phyloP scores from a whole-genome alignment of 1,140 invertebrate genomes.

The Chymomyza costata region DNA sequence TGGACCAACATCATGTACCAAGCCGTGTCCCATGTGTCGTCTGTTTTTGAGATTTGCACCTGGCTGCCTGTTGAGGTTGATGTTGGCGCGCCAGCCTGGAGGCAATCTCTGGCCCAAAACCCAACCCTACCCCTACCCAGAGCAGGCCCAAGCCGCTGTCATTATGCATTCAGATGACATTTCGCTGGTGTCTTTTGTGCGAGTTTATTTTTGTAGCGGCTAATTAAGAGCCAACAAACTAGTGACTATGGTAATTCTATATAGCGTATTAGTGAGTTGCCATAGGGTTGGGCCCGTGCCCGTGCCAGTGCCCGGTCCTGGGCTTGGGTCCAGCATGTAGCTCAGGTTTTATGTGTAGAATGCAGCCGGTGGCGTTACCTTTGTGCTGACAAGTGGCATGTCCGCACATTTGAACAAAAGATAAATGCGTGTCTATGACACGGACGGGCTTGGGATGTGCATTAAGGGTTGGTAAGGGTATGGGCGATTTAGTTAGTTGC shows the following conservation, averaged over 20 bases:
- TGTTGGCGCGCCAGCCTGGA: neutral
- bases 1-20: conserved; percentile 15
- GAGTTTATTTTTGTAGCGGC: conserved; percentile 49
- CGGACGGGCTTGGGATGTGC: no score
- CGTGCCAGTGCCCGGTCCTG: no score
- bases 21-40: conserved; percentile 5
- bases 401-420: no score
- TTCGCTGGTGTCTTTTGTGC: conserved; percentile 47
- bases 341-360: no score
- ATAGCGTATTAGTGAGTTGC: conserved; percentile 23
- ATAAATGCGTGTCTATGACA: no score
- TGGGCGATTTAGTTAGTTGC: no score
- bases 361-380: conserved; percentile 3
- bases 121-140: neutral
- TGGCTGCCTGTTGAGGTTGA: conserved; percentile 13
- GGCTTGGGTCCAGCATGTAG: no score
- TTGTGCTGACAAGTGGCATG: neutral
- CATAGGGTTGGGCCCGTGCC: no score
- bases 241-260: conserved; percentile 43
- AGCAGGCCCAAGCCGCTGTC: conserved; percentile 32
- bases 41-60: conserved; percentile 53
- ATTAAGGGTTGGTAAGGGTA: no score
- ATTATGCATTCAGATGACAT: conserved; percentile 69
- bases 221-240: conserved; percentile 51
- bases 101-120: neutral